Base-by-base conservation (phyloP, 1,140 invertebrate species). In the Rhopalosiphum padi region DNA sequence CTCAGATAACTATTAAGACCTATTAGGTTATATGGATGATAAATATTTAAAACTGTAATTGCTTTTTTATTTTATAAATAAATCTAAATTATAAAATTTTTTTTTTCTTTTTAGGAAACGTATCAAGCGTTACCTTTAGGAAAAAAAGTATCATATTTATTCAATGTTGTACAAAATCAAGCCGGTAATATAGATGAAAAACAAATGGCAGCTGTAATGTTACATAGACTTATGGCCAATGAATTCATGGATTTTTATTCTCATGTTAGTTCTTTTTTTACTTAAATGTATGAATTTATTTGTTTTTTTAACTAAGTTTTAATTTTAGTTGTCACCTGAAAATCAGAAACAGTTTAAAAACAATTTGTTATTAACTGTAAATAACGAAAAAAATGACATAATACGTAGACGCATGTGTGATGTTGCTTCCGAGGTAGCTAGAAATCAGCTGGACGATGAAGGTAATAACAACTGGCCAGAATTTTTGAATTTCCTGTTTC, bases 401-500 rank as follows among this genome's bases (percentile, higher is more conserved):
- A 96, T 99, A 86, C 96, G 98, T 94, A 97, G 98, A 94, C 99
- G 99, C 96, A 96, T 99, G 43, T 99, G 98, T 95, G 99, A 99
- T 95, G 97, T 99, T 92, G 97, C 97, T 83, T 97, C 99, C 53
- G 99, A 99, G 96, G 96, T 99, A 51, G 98, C 98, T 2, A 96
- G 98, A 95, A 99, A 99, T 96, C 96, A 99, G 93, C 97, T 99
- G 94, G 99, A 99, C 95, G 99, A 99, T 94, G 98, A 99, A 95
- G 98, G 98, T 48, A 98, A 98, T 95, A 99, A 99, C 95, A 97
- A 97, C 94, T 99, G 99, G 99, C 98, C 98, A 46, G 99, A 99
- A 95, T 98, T 99, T 95, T 96, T 99, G 48, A 97, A 99, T 95
- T 99, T 99, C 95, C 96, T 99, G 94, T 99, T 99, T 96, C 97